phyloP scores from a whole-genome alignment of 64 coral and sea anemone species.

The Montipora foliosa region DNA sequence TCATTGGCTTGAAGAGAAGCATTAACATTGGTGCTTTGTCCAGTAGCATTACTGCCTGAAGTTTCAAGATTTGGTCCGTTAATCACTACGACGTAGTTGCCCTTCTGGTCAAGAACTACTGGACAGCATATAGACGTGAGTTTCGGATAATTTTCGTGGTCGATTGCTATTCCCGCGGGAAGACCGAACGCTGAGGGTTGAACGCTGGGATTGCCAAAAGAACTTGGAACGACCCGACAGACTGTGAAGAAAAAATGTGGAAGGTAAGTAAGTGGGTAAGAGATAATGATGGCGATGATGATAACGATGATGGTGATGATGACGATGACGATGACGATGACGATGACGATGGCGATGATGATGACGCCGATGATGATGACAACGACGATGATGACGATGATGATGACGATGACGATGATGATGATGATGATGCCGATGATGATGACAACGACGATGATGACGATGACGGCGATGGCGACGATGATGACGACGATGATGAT shows the following conservation, averaged over 20 bases:
- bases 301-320: too few relatives aligned
- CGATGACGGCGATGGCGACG: too few relatives aligned
- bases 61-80: background rate
- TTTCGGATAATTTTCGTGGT: constrained; percentile 32
- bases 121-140: constrained; percentile 24
- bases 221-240: background rate
- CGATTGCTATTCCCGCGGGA: constrained; percentile 15
- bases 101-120: background rate
- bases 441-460: too few relatives aligned
- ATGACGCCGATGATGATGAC: too few relatives aligned
- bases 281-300: too few relatives aligned
- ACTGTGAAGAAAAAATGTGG: background rate
- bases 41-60: background rate
- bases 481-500: too few relatives aligned
- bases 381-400: too few relatives aligned
- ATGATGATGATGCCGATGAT: too few relatives aligned
- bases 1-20: background rate
- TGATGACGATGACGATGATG: too few relatives aligned
- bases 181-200: background rate
- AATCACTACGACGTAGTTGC: background rate
- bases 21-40: background rate
- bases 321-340: too few relatives aligned
- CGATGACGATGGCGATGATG: too few relatives aligned
- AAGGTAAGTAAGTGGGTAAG: background rate
- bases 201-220: background rate